Percentiles rank a stretch among this genome's conserved stretches.
Conservation (phyloP, 2,888 invertebrate genomes). For the Nomada flava region DNA sequence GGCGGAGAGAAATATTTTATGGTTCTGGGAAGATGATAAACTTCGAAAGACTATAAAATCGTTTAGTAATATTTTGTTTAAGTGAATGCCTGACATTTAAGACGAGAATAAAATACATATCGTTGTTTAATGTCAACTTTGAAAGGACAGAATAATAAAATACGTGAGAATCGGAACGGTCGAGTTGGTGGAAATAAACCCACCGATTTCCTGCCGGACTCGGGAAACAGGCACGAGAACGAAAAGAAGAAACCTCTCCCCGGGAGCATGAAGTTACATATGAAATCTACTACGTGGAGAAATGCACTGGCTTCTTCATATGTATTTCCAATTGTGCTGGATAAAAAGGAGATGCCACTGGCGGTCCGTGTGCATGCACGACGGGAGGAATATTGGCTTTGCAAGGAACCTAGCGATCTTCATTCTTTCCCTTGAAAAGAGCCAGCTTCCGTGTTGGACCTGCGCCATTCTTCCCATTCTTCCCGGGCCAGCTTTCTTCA, state of each 20-base stretch:
- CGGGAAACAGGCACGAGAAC: background rate
- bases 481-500: background rate
- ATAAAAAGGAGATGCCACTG: conserved; percentile 53
- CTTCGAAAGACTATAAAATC: background rate
- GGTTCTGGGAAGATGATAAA: conserved; percentile 1
- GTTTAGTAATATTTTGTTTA: background rate
- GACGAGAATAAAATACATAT: background rate
- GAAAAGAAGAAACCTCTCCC: conserved; percentile 34
- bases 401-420: conserved; percentile 7
- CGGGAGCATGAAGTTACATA: conserved; percentile 26
- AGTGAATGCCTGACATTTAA: background rate
- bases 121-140: background rate
- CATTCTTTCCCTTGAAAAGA: conserved; percentile 20
- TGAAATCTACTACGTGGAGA: conserved; percentile 32
- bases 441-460: conserved; percentile 4
- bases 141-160: background rate
- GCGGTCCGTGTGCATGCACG: background rate
- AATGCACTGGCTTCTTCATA: conserved; percentile 42
- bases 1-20: background rate
- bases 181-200: background rate
- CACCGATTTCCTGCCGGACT: background rate
- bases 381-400: conserved; percentile 6
- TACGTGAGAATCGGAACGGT: background rate
- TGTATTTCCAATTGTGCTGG: conserved; percentile 50
- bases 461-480: conserved; percentile 4